phyloP scores from a whole-genome alignment of 1,140 invertebrate genomes.

The Arion vulgaris region DNA sequence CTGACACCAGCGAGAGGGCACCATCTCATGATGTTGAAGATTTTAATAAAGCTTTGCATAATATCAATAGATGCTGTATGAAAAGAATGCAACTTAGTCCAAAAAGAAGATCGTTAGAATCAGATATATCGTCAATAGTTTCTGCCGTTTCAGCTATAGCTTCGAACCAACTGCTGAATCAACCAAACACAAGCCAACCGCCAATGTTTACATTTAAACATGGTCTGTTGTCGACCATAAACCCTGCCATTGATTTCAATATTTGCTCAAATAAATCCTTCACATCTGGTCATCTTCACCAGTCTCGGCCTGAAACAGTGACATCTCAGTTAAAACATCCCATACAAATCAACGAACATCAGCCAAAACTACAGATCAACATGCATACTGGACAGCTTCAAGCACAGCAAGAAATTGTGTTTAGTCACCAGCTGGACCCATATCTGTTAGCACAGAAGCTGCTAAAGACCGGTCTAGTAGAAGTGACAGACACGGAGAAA shows the following conservation, averaged over 20 bases:
- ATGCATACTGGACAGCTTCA: conserved; percentile 8
- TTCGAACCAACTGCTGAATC: not conserved
- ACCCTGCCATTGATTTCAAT: not conserved
- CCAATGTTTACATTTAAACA: not conserved
- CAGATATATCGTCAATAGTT: conserved; percentile 26
- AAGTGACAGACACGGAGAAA: conserved; percentile 47
- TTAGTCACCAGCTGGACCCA: conserved; percentile 64
- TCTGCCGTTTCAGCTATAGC: conserved; percentile 24
- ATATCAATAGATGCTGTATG: conserved; percentile 55
- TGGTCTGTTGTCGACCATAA: not conserved
- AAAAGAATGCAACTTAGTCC: conserved; percentile 60
- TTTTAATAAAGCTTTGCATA: conserved; percentile 65
- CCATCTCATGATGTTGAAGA: conserved; percentile 51
- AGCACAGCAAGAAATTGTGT: not conserved
- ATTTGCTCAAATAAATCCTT: not conserved
- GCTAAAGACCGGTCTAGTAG: conserved; percentile 60
- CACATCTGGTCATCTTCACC: not conserved
- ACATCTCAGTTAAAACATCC: conserved; percentile 38
- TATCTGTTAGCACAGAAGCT: conserved; percentile 61
- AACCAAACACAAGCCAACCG: conserved; percentile 12
- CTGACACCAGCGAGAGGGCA: conserved; percentile 42
- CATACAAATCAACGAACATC: conserved; percentile 33
- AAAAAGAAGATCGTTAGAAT: conserved; percentile 43
- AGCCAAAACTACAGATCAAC: conserved; percentile 11
- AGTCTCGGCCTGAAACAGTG: not conserved